These are phyloP conservation scores for Oxyscelio sp. DNA, from an alignment of 2,888 invertebrate species.

Conservation along the genomic window DNA sequence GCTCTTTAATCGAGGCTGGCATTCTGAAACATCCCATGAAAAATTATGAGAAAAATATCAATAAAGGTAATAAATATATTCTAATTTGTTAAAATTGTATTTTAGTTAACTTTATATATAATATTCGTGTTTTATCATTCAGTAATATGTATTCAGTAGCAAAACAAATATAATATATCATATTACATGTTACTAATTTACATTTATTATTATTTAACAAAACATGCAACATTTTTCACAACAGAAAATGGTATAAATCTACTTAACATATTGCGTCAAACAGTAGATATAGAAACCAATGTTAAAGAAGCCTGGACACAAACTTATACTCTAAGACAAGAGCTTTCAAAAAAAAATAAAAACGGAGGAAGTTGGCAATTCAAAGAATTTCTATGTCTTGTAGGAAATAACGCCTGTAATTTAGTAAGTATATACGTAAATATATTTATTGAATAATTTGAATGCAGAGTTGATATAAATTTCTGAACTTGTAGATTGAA, in stretches of 20 bases:
- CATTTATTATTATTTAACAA: no score
- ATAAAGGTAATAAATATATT: background rate
- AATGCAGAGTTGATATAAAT: no score
- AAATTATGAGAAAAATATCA: background rate
- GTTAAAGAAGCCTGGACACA: background rate
- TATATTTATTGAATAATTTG: no score
- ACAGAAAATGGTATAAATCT: background rate
- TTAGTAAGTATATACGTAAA: no score
- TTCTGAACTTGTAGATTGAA: no score
- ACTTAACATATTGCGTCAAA: background rate
- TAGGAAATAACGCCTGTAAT: no score
- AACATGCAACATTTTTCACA: background rate
- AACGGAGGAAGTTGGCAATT: background rate
- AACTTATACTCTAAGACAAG: background rate
- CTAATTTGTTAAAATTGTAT: background rate
- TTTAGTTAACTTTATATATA: no score
- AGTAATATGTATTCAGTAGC: background rate
- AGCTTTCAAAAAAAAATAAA: background rate
- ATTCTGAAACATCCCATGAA: constrained; percentile 4
- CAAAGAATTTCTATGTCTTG: background rate
- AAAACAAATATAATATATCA: no score
- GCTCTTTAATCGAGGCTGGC: constrained; percentile 5
- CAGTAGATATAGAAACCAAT: no score
- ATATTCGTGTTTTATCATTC: no score
- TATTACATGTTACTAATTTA: no score